Base-by-base conservation (phyloP, 2,797 vertebrate genomes). In the Tamandua tetradactyla region DNA sequence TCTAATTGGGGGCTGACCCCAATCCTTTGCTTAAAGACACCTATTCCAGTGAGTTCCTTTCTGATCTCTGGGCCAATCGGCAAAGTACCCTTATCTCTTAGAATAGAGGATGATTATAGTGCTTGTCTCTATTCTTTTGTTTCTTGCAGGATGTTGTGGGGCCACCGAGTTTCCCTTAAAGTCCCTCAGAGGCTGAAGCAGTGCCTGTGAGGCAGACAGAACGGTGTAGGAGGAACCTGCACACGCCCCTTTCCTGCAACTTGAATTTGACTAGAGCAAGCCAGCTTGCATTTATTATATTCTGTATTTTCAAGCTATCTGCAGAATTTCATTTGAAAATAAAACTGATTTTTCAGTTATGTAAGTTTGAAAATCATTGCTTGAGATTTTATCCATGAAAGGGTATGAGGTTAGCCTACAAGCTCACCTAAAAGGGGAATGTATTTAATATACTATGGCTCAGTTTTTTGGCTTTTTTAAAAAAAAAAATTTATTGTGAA, bases 31-130 rank as follows among this genome's bases (percentile, higher is more conserved):
- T 57, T 69, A 47, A 81, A 35, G 6, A 14, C 5, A 61, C 17
- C 27, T 14, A 37, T 1, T 1, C 1, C 5, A 25, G 0, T 27
- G n/a, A 71, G 1, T 40, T 30, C 14, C 30, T 66, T 8, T 49
- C 47, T 15, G 22, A 13, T 27, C 52, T 79, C 42, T 74, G 22
- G 68, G 6, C 1, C 22, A 49, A 0, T 40, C 27, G 14, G 6
- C 25, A 23, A 76, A n/a, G 40, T 20, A 42, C 9, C 22, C 6
- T 44, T 27, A 12, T 13, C 59, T 49, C 32, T 87, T 82, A 78
- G 49, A 62, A 22, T 1, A 76, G 27, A 72, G 30, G 40, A 44
- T 86, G 23, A 5, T 37, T 55, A 25, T 40, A 17, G 4, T 1
- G 59, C 82, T 62, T 59, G 20, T 52, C 12, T 23, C 64, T 15